Base-by-base conservation (phyloP, 1,140 invertebrate genomes). In the Sinonovacula constricta region DNA sequence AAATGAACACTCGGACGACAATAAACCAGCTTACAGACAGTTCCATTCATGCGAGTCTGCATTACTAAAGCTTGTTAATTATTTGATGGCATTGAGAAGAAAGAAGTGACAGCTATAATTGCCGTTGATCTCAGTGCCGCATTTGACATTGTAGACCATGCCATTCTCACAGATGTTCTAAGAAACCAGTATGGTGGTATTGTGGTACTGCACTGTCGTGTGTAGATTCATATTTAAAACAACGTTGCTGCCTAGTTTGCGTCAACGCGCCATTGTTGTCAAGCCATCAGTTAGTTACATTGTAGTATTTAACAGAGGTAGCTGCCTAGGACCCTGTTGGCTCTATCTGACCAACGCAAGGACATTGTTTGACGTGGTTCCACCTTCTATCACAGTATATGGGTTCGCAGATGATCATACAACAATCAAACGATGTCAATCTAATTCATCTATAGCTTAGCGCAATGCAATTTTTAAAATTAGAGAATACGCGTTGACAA, bases 51-150 rank as follows among this genome's bases (percentile, higher is more conserved):
- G 67, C 36, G 53, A 70, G 53, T 14, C 67, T 14, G 53, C 53
- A 14, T 57, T 70, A 57, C 51, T 57, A 2, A 56, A 54, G 57
- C 67, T 57, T 30, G 67, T 57, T 28, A 70, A 57, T 36, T 51
- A 56, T 54, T 70, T 56, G 51, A 7, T 70, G 67, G 51, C 3
- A 70, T 70, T 51, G 67, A 66, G 18, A 66, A 33, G 12, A 31
- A 66, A 33, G 18, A 66, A 18, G 63, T 57, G 7, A 57, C 54
- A 57, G 54, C 54, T 7, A 12, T 57, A 10, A 57, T 57, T 57
- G 54, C 54, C 10, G 7, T 57, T 14, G 54, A 57, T 26, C 54
- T 57, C 7, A 57, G 54, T 22, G 54, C 54, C 24, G 54, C 54
- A 12, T 57, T 57, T 26, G 54, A 57, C 22, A 57, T 26, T 7